Percentiles rank a stretch among this genome's conserved stretches.
Evolutionary conservation across 2,888 invertebrate species (phyloP).

Genomic region (Anticlea derivata): DNA sequence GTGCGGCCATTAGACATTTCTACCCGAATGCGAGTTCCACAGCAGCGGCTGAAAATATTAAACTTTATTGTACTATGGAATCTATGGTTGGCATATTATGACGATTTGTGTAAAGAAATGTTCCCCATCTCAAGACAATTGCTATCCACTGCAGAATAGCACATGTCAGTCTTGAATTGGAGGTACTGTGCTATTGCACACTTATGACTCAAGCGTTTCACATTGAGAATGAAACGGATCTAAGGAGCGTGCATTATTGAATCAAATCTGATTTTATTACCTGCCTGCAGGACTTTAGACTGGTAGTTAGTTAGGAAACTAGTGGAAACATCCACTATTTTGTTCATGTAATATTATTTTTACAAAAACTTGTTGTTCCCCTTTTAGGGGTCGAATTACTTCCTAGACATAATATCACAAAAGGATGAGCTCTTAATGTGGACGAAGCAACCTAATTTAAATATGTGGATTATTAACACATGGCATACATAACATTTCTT

Average conservation of each 20-base stretch:
- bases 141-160: conserved; percentile 41
- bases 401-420: no score
- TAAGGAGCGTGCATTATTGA: conserved; percentile 74
- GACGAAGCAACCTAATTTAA: no score
- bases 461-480: no score
- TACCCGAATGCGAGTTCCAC: conserved; percentile 94
- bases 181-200: conserved; percentile 77
- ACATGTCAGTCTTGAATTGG: conserved; percentile 70
- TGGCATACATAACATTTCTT: no score
- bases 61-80: background rate
- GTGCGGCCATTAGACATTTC: conserved; percentile 97
- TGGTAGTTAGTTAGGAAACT: no score
- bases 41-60: conserved; percentile 87
- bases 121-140: conserved; percentile 76
- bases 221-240: conserved; percentile 77
- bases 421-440: no score
- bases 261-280: no score
- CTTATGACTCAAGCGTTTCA: conserved; percentile 84
- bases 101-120: conserved; percentile 41
- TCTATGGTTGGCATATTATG: background rate
- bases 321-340: no score
- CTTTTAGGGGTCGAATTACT: no score
- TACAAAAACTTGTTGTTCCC: no score
- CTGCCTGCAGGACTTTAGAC: no score
- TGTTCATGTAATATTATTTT: no score